phyloP scores from a whole-genome alignment of 2,113 vertebrate genomes.

The Ranitomeya variabilis region DNA sequence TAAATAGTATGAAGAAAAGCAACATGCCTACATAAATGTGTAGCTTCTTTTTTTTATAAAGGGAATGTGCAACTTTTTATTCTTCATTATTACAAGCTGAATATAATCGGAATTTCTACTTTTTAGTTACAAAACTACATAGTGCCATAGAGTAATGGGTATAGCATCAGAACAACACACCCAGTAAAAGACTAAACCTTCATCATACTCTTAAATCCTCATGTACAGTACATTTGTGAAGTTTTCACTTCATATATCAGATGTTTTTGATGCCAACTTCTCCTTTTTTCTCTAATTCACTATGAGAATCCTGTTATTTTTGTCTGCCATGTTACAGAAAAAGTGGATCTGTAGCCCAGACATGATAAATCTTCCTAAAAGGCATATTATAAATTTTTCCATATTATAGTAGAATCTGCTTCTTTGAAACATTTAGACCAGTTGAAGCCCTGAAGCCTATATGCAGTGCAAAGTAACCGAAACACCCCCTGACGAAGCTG shows the following conservation, averaged over 20 bases:
- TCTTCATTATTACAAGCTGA: background rate
- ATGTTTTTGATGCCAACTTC: too few species aligned
- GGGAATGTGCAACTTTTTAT: background rate
- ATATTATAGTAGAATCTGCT: background rate
- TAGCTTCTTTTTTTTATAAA: too few species aligned
- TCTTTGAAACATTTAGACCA: too few species aligned
- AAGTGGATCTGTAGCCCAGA: background rate
- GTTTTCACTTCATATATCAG: background rate
- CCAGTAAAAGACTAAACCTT: background rate
- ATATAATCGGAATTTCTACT: background rate
- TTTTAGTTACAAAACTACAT: background rate
- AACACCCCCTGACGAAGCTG: too few species aligned
- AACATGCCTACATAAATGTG: too few species aligned
- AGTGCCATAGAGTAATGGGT: background rate
- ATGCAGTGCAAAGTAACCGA: too few species aligned
- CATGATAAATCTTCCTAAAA: background rate
- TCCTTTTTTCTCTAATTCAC: too few species aligned
- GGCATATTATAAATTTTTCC: background rate
- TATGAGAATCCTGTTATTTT: too few species aligned
- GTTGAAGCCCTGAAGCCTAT: too few species aligned
- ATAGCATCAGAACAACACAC: background rate
- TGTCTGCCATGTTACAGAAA: too few species aligned
- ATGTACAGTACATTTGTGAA: background rate
- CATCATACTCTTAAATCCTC: background rate
- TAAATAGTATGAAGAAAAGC: too few species aligned